phyloP scores from a whole-genome alignment of 2,113 vertebrate species.

The Gymnorhina tibicen region DNA sequence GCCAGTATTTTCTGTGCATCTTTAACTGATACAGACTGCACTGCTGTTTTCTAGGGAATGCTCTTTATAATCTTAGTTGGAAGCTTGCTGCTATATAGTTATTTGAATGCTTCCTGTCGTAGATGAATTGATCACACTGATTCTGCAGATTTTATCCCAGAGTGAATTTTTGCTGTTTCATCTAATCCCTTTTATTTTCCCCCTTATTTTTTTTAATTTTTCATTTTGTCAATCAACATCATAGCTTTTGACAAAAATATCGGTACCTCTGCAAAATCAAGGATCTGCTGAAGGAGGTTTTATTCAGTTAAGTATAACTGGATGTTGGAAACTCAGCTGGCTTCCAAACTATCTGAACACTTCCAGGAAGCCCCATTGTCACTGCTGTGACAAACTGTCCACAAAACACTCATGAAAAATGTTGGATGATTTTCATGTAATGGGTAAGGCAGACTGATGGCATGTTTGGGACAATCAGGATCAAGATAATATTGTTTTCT shows the following conservation, averaged over 20 bases:
- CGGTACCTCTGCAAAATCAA: not conserved
- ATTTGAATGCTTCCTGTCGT: not conserved
- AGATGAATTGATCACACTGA: not conserved
- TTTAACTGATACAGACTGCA: not conserved
- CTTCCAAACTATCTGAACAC: not conserved
- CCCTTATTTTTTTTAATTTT: not conserved
- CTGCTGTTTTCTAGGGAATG: not conserved
- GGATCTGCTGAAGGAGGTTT: not conserved
- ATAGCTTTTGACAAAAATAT: not conserved
- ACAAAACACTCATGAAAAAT: not conserved
- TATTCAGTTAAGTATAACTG: not conserved
- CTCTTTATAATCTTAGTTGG: not conserved
- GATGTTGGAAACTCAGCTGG: not conserved
- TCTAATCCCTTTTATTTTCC: not conserved
- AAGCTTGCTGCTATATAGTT: not conserved
- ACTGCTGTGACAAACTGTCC: not conserved
- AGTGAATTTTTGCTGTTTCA: not conserved
- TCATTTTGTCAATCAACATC: not conserved
- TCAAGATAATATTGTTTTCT: not conserved
- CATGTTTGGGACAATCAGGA: not conserved
- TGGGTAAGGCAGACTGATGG: not conserved
- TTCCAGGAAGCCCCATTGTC: not conserved
- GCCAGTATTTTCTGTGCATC: not conserved
- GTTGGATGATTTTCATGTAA: not conserved
- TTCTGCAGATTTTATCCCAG: not conserved